Evolutionary conservation across 2,113 vertebrate genomes (phyloP).

Genomic region (Platanista minor): DNA sequence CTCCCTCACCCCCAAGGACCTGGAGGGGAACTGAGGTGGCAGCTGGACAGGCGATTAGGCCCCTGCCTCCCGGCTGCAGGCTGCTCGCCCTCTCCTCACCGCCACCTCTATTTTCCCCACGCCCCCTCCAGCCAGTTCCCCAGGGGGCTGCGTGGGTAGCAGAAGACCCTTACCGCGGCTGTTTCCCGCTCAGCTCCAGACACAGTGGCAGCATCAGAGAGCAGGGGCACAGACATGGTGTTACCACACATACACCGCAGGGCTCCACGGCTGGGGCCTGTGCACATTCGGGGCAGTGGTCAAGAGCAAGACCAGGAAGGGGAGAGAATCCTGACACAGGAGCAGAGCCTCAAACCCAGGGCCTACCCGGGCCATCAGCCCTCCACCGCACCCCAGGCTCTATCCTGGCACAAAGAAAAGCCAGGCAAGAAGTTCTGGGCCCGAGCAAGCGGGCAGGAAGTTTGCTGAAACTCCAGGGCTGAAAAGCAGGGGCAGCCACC

Average conservation of each 20-base stretch:
- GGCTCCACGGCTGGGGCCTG: constrained; percentile 82
- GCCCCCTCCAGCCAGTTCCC: neutral
- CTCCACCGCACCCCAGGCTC: neutral
- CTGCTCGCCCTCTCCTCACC: neutral
- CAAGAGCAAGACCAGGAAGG: neutral
- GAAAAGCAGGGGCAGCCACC: neutral
- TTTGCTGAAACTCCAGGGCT: neutral
- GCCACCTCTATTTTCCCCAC: constrained; percentile 44
- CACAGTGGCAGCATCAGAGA: constrained; percentile 95
- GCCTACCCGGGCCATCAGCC: neutral
- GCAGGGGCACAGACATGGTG: constrained; percentile 99
- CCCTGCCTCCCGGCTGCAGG: neutral
- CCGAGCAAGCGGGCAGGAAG: neutral
- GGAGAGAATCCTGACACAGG: neutral
- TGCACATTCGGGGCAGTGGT: neutral
- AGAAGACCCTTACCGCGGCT: constrained; percentile 88
- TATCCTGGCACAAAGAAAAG: neutral
- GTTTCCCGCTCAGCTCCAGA: constrained; percentile 97
- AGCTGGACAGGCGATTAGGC: neutral
- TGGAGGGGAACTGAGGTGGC: neutral
- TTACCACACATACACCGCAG: constrained; percentile 99
- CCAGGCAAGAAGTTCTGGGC: neutral
- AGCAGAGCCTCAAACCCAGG: neutral
- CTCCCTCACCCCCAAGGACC: neutral
- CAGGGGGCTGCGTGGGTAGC: neutral